A percentile compares a stretch with the other conserved stretches of the same genome.
phyloP scores from a whole-genome alignment of 2,113 vertebrate species.

The Xenopus tropicalis region UCB_Xtro_10.0 CM004443.2:127556001-127556500 shows the following conservation, averaged over 20 bases:
- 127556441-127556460: conserved; percentile 35
- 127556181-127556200: too few species aligned
- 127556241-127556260: conserved; percentile 31
- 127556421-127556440: conserved; percentile 32
- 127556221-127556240: neutral
- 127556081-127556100: too few species aligned
- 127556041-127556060: too few species aligned
- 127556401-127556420: conserved; percentile 22
- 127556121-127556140: too few species aligned
- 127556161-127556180: too few species aligned
- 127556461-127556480: conserved; percentile 2
- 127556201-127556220: too few species aligned
- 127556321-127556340: conserved; percentile 40
- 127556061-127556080: too few species aligned
- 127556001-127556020: too few species aligned
- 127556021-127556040: too few species aligned
- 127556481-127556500: conserved; percentile 11
- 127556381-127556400: conserved; percentile 24
- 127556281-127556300: conserved; percentile 36
- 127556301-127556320: conserved; percentile 25
- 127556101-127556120: too few species aligned
- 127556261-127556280: conserved; percentile 38
- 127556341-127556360: conserved; percentile 33
- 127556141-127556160: too few species aligned
- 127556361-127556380: conserved; percentile 20